Conservation (phyloP, 2,888 invertebrate species). For the Cheiracanthium punctorium region DNA sequence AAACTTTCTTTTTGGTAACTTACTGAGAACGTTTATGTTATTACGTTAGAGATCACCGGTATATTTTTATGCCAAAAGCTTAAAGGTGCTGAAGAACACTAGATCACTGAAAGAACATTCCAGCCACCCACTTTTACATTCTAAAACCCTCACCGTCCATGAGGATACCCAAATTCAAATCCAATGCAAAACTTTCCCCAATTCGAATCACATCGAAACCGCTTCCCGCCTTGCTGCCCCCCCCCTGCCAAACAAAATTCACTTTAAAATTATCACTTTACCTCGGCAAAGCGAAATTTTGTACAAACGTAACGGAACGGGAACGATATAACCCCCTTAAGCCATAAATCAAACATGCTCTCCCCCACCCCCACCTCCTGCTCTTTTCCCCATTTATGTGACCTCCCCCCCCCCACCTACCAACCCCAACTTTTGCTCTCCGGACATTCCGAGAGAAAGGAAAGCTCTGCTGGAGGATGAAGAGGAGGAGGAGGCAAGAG, state of each 20-base stretch:
- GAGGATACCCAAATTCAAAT: neutral
- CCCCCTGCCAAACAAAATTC: constrained; percentile 24
- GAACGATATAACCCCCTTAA: constrained; percentile 58
- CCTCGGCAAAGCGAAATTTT: constrained; percentile 21
- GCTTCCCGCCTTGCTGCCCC: neutral
- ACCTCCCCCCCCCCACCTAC: constrained; percentile 8
- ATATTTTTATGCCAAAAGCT: too few relatives aligned
- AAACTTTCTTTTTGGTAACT: too few relatives aligned
- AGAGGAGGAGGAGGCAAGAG: constrained; percentile 2
- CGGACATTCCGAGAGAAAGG: constrained; percentile 11
- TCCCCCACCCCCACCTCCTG: constrained; percentile 19
- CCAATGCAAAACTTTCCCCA: neutral
- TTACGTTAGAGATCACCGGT: too few relatives aligned
- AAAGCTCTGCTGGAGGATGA: constrained; percentile 10
- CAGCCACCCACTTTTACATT: too few relatives aligned
- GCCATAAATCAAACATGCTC: constrained; percentile 61
- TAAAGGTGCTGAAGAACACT: too few relatives aligned
- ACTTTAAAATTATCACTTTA: constrained; percentile 52
- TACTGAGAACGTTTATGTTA: too few relatives aligned
- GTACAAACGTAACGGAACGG: constrained; percentile 47
- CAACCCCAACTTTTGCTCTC: constrained; percentile 25
- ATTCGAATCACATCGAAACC: neutral
- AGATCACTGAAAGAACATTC: too few relatives aligned
- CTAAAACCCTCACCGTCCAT: too few relatives aligned
- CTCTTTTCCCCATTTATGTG: too few relatives aligned